Conservation (phyloP, 2,113 vertebrate species). For the Macrotus californicus region DNA sequence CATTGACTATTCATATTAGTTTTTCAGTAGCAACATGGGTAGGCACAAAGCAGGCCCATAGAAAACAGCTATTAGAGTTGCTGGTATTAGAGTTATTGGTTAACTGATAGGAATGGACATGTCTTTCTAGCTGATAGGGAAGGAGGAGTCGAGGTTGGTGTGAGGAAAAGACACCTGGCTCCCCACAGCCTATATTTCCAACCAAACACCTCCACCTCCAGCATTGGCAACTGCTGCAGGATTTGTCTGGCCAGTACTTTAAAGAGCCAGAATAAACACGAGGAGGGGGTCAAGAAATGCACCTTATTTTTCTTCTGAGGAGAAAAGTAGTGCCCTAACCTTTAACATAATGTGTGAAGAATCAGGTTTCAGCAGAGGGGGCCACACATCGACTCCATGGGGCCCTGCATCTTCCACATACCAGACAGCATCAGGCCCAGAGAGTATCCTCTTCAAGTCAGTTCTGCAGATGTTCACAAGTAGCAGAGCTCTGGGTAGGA, state of each 20-base stretch:
- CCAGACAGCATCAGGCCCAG: background rate
- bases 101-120: rapidly evolving
- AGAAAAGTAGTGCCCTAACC: background rate
- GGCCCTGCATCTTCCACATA: rapidly evolving
- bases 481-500: background rate
- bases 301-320: background rate
- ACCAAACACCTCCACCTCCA: rapidly evolving
- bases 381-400: rapidly evolving
- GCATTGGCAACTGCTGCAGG: background rate
- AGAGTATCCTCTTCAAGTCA: background rate
- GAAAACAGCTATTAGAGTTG: background rate
- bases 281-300: no score
- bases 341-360: background rate
- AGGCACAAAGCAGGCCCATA: background rate
- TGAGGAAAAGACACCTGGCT: background rate
- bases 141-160: background rate
- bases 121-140: background rate
- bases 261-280: background rate
- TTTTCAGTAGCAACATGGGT: background rate
- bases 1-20: background rate
- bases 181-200: background rate
- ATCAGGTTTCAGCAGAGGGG: background rate
- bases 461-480: background rate
- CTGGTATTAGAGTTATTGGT: rapidly evolving
- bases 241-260: background rate